Evolutionary conservation across 2,113 vertebrate genomes (phyloP), one percentile per base, ranked within the genome.

Genomic region (Neodon shergylaensis): DNA sequence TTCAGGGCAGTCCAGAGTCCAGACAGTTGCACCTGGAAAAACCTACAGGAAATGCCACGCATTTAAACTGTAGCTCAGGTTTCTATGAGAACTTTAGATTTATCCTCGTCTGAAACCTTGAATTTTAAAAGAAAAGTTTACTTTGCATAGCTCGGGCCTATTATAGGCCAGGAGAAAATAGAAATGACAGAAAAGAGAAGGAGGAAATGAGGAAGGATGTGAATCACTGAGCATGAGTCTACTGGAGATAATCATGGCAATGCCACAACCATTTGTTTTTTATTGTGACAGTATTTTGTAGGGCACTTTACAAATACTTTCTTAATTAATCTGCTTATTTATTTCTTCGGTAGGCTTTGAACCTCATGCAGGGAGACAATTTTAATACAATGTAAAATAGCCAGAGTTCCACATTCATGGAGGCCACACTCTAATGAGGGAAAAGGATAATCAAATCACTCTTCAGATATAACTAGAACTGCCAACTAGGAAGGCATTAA

Each of bases 251-350:
- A 77, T 52, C 68, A 49, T 22, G n/a, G 49, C 39, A 73, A 14
- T 44, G 28, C 66, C 58, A 73, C 49, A 78, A 11, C 24, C 5
- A 58, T 39, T 82, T 68, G 77, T 77, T 16, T 16, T 74, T 92
- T 52, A 88, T 47, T 83, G 42, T 58, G 72, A 93, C n/a, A 66
- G 26, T 11, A 49, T 72, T 66, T 90, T 83, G 2, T 28, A 70
- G 33, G 36, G 24, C 63, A 2, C 66, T 81, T 94, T 68, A 83
- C 24, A 91, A 92, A 72, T 47, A 86, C 47, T 79, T 54, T 91
- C 63, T 84, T 91, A 58, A 72, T 88, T 81, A 94, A 92, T 87
- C 24, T 49, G 94, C 58, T 81, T 39, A 86, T 76, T 78, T 90
- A 44, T 83, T 89, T 65, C 42, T 93, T 72, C 68, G 79, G 61